Evolutionary conservation across 2,113 vertebrate genomes (phyloP).

Genomic region (Arenaria interpres): DNA sequence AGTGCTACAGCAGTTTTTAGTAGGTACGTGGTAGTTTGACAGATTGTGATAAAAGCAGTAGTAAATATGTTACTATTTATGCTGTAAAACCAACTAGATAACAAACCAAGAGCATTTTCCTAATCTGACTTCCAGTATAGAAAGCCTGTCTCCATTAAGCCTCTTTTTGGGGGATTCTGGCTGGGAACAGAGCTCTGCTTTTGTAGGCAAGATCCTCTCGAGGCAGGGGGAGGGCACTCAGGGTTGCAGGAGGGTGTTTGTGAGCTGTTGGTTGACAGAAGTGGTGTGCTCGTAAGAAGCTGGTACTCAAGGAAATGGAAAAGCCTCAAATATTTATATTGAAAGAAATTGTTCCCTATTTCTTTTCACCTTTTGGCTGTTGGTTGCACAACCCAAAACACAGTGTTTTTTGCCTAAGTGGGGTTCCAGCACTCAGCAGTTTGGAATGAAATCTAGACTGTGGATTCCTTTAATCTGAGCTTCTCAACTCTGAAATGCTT

Average conservation of each 20-base stretch:
- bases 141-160: neutral
- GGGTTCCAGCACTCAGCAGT: neutral
- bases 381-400: neutral
- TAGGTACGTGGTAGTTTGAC: neutral
- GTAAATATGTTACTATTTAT: conserved; percentile 1
- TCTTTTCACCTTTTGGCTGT: neutral
- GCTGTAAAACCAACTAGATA: neutral
- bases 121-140: neutral
- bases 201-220: neutral
- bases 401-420: neutral
- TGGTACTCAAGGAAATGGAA: neutral
- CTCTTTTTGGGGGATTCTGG: neutral
- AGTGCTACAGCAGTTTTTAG: neutral
- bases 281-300: neutral
- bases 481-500: neutral
- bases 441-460: neutral
- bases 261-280: neutral
- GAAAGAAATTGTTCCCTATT: neutral
- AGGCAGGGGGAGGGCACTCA: neutral
- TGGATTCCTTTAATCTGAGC: neutral
- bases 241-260: neutral
- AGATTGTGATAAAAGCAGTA: neutral
- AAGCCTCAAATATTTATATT: neutral
- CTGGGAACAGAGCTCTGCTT: neutral
- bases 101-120: neutral